These are phyloP conservation scores for Rattus rattus DNA, from an alignment of 2,113 vertebrate genomes.

Conservation along the genomic window DNA sequence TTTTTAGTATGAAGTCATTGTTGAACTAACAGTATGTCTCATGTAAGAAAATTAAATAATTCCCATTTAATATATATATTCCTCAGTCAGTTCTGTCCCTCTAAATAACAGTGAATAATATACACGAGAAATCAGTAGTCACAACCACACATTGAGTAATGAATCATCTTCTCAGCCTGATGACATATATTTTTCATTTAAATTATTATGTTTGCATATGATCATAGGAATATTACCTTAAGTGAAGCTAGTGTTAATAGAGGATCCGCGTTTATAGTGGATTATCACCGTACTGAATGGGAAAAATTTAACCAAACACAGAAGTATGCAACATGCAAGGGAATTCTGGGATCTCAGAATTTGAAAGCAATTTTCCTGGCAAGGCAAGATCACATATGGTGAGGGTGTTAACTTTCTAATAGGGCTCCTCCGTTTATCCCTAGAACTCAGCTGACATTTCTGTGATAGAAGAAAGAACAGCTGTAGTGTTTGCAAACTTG, in stretches of 20 bases:
- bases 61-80: neutral
- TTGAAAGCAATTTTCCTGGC: neutral
- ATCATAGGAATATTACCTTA: neutral
- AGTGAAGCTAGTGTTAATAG: neutral
- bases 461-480: neutral
- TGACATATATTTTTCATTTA: neutral
- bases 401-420: neutral
- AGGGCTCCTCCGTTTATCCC: neutral
- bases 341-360: neutral
- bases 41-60: neutral
- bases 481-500: conserved; percentile 9
- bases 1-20: neutral
- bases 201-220: neutral
- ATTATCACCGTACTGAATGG: neutral
- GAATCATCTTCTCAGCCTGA: neutral
- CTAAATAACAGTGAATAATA: neutral
- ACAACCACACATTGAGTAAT: too few species aligned
- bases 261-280: neutral
- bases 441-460: neutral
- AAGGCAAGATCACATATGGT: conserved; percentile 6
- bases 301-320: neutral
- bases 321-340: neutral
- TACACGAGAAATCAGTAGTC: too few species aligned
- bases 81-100: neutral
- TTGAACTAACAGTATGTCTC: neutral